Percentiles rank a stretch among this genome's conserved stretches.
These are phyloP conservation scores for Hyposoter dolosus DNA, from an alignment of 2,888 invertebrate genomes.

Conservation along the genomic window DNA sequence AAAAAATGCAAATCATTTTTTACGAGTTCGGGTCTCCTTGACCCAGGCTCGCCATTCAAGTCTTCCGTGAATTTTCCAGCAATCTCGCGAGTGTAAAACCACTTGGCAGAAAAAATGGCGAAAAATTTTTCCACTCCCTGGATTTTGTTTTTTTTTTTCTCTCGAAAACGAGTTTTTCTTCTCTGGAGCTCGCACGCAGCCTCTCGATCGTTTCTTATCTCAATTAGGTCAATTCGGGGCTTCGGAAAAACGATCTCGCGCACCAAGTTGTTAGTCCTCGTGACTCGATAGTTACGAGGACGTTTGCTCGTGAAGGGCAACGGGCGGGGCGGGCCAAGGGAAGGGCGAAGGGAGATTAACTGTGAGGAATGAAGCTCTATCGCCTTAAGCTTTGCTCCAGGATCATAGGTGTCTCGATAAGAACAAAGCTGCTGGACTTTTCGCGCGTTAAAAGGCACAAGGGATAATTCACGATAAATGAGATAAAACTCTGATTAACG, in stretches of 20 bases:
- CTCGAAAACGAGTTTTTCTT: background rate
- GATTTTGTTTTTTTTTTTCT: background rate
- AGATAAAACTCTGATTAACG: slow-evolving; percentile 60
- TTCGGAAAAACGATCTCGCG: background rate
- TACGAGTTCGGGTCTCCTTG: background rate
- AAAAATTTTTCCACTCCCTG: background rate
- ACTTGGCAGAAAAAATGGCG: background rate
- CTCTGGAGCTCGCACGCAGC: slow-evolving; percentile 11
- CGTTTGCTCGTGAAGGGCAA: slow-evolving; percentile 61
- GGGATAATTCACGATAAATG: slow-evolving; percentile 29
- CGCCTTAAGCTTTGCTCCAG: slow-evolving; percentile 74
- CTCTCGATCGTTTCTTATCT: slow-evolving; percentile 58
- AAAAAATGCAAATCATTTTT: background rate
- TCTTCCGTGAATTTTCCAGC: no score
- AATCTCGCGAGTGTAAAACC: no score
- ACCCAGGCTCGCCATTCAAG: background rate
- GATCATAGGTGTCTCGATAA: slow-evolving; percentile 80
- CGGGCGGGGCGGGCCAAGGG: background rate
- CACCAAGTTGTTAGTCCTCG: slow-evolving; percentile 30
- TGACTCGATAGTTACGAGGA: slow-evolving; percentile 42
- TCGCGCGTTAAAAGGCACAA: slow-evolving; percentile 12
- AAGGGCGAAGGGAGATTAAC: slow-evolving; percentile 77
- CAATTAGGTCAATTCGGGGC: slow-evolving; percentile 60
- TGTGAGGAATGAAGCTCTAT: slow-evolving; percentile 82
- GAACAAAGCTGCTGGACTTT: slow-evolving; percentile 56